Conservation (phyloP, 2,888 invertebrate genomes). For the Ophraella communa region DNA sequence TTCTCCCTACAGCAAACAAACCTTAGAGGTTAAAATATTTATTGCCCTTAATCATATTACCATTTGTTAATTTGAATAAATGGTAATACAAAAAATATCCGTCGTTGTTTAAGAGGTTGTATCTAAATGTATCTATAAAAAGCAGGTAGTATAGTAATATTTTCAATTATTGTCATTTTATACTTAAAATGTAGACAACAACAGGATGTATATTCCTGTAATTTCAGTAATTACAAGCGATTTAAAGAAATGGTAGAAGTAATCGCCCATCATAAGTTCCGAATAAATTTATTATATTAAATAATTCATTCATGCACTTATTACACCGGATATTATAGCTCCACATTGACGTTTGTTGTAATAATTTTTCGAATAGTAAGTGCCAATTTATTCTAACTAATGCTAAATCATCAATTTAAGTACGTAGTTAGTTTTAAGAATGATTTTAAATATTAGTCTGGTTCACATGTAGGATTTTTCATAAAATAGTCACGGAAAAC, state of each 20-base stretch:
- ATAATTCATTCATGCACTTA: neutral
- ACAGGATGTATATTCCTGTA: neutral
- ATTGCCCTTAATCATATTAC: no score
- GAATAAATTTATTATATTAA: neutral
- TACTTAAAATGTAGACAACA: neutral
- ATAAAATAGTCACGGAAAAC: no score
- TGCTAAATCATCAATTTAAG: slow-evolving; percentile 11
- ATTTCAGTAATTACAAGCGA: neutral
- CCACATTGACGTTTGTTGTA: slow-evolving; percentile 1
- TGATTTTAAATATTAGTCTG: neutral
- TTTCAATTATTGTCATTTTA: neutral
- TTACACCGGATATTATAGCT: slow-evolving; percentile 16
- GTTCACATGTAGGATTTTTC: no score
- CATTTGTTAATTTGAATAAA: no score
- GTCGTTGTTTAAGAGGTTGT: no score
- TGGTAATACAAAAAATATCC: no score
- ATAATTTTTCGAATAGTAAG: slow-evolving; percentile 18
- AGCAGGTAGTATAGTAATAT: neutral
- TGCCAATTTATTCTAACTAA: slow-evolving; percentile 18
- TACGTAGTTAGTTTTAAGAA: neutral
- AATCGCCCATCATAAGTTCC: neutral
- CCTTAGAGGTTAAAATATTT: no score
- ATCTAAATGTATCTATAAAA: neutral
- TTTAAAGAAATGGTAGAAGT: neutral
- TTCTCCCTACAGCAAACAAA: no score